Percentiles rank a stretch among this genome's conserved stretches.
Evolutionary conservation across 2,888 invertebrate genomes (phyloP).

Genomic region (Meteorus cinctellus): DNA sequence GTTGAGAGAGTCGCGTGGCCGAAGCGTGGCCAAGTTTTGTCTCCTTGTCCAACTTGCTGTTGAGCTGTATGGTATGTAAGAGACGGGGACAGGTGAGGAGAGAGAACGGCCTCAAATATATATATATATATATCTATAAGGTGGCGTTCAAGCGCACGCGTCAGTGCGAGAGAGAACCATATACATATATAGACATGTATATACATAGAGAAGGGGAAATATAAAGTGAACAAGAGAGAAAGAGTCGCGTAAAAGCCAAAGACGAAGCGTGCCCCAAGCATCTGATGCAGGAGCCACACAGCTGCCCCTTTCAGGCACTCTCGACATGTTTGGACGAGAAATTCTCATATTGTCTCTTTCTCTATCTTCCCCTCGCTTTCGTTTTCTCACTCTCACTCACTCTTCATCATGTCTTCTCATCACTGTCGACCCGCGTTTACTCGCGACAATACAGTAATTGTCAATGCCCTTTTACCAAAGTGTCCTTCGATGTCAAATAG

Average conservation of each 20-base stretch:
- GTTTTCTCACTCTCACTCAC: constrained; percentile 44
- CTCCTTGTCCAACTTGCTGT: constrained; percentile 51
- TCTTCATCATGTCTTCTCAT: constrained; percentile 54
- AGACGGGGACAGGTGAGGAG: constrained; percentile 52
- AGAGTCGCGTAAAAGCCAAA: constrained; percentile 34
- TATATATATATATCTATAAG: constrained; percentile 42
- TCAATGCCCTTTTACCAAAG: constrained; percentile 41
- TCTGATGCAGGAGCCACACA: constrained; percentile 46
- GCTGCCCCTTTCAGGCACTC: constrained; percentile 49
- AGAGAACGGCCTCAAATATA: constrained; percentile 16
- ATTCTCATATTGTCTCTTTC: constrained; percentile 44
- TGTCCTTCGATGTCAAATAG: constrained; percentile 39
- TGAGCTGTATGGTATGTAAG: constrained; percentile 41
- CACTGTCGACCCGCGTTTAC: constrained; percentile 38
- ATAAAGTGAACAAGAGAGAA: constrained; percentile 38
- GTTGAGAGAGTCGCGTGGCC: constrained; percentile 65
- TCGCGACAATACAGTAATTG: constrained; percentile 55
- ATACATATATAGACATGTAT: constrained; percentile 4
- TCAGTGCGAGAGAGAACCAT: constrained; percentile 37
- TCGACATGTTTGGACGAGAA: constrained; percentile 41
- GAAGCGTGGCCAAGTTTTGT: constrained; percentile 63
- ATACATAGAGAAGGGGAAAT: constrained; percentile 25
- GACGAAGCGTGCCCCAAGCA: constrained; percentile 42
- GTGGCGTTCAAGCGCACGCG: constrained; percentile 33
- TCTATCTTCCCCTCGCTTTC: constrained; percentile 47